Percentiles rank a stretch among this genome's conserved stretches.
Evolutionary conservation across 2,797 vertebrate genomes (phyloP).

Genomic region (Sebastes trivittatus): DNA sequence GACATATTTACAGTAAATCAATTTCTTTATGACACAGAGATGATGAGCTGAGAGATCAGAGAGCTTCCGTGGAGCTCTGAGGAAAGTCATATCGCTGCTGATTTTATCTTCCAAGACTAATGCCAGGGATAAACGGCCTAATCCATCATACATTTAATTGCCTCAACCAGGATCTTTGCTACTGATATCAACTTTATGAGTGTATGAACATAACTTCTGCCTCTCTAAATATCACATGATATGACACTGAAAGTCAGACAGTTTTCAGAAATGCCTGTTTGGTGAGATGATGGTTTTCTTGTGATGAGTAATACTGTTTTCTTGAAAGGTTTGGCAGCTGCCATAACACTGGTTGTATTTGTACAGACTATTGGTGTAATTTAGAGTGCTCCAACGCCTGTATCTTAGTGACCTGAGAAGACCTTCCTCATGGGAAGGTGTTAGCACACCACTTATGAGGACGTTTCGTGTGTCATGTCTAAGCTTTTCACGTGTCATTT

Average conservation of each 20-base stretch:
- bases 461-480: background rate
- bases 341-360: slow-evolving; percentile 39
- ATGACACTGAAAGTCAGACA: background rate
- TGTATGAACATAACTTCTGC: slow-evolving; percentile 18
- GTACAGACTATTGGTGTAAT: slow-evolving; percentile 15
- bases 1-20: slow-evolving; percentile 35
- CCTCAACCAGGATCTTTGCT: slow-evolving; percentile 41
- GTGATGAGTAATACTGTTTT: slow-evolving; percentile 50
- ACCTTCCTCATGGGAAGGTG: background rate
- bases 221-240: slow-evolving; percentile 3
- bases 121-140: slow-evolving; percentile 47
- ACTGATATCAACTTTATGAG: slow-evolving; percentile 40
- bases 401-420: background rate
- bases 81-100: slow-evolving; percentile 31
- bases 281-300: slow-evolving; percentile 28
- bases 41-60: slow-evolving; percentile 42
- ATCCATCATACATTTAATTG: slow-evolving; percentile 64
- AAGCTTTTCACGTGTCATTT: background rate
- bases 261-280: slow-evolving; percentile 2
- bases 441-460: background rate
- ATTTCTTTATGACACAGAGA: slow-evolving; percentile 36
- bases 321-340: slow-evolving; percentile 33
- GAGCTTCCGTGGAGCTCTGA: slow-evolving; percentile 15
- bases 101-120: slow-evolving; percentile 61
- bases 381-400: background rate